Evolutionary conservation across 2,888 invertebrate species (phyloP), one percentile per base, ranked within the genome.

Genomic region (Agonopterix subpropinquella): DNA sequence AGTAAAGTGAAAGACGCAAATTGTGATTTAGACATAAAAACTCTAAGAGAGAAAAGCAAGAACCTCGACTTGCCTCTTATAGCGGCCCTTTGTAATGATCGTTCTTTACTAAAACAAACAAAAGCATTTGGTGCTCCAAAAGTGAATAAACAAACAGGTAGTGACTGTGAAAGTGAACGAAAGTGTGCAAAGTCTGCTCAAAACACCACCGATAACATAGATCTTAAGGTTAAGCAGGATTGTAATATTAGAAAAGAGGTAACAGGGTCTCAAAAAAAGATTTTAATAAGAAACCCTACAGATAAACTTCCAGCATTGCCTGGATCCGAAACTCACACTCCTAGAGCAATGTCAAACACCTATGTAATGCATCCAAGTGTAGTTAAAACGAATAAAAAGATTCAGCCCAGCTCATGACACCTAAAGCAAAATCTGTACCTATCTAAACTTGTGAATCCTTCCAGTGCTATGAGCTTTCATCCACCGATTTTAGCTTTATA

Each of bases 61-160:
- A 95, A 96, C 74, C 89, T 97, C 68, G 96, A 97, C 83, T 89
- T 98, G 77, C 98, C 98, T 13, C 89, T 98, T 53, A 97, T 98
- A 71, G 95, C 96, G 52, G 98, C 97, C 10, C 90, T 98, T 61
- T 98, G 97, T 89, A 98, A 97, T 76, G 98, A 98, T 80, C 92
- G 95, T 51, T 95, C 96, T 52, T 90, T 98, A 67, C 89, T 96
- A 52, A 96, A 95, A 80, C 96, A 96, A 82, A 96, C 96, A 47
- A 95, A 95, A 78, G 95, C 95, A 15, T 94, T 95, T 73, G 95
- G 94, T 57, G 91, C 93, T 89, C 93, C 94, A 48, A 94, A 94
- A 76, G 91, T 73, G 64, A 70, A 56, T 58, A 85, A 78, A 70
- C 78, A 78, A 57, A 69, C 77, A 67, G 66, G 63, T 65, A 80